phyloP scores from a whole-genome alignment of 1,140 invertebrate genomes.

The Ladona fulva region DNA sequence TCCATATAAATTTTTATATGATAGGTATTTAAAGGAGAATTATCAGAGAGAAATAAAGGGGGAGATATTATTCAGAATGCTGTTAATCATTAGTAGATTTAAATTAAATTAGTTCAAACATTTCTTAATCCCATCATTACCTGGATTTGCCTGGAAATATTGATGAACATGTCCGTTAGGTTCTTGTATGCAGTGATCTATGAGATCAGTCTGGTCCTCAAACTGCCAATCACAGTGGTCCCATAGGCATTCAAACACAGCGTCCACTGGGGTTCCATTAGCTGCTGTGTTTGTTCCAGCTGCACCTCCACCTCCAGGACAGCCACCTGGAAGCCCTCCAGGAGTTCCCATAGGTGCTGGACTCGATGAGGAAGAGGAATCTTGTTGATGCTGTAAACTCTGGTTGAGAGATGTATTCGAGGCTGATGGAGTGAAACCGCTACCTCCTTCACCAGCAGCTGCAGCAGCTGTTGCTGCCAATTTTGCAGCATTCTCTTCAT shows the following conservation, averaged over 20 bases:
- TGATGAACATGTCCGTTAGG: slow-evolving; percentile 48
- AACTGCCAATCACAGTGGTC: slow-evolving; percentile 89
- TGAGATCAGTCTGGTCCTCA: slow-evolving; percentile 78
- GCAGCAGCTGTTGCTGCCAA: slow-evolving; percentile 36
- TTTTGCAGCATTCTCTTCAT: slow-evolving; percentile 64
- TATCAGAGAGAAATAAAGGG: too few species aligned
- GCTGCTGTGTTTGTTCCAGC: background rate
- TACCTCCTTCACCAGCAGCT: background rate
- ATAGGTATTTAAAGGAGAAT: too few species aligned
- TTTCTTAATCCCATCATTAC: slow-evolving; percentile 14
- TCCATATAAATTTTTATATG: too few species aligned
- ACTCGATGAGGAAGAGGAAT: background rate
- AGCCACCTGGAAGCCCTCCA: background rate
- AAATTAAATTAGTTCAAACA: slow-evolving; percentile 12
- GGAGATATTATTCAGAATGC: too few species aligned
- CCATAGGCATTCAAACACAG: slow-evolving; percentile 83
- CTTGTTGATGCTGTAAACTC: background rate
- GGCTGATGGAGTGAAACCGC: background rate
- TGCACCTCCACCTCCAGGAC: background rate
- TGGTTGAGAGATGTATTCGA: background rate
- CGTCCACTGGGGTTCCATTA: slow-evolving; percentile 30
- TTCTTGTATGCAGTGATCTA: slow-evolving; percentile 80
- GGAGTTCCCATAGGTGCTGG: background rate
- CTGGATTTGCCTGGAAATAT: slow-evolving; percentile 35
- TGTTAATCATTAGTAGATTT: too few species aligned